Base-by-base conservation (phyloP, 2,797 vertebrate genomes). In the Pipistrellus kuhlii region DNA sequence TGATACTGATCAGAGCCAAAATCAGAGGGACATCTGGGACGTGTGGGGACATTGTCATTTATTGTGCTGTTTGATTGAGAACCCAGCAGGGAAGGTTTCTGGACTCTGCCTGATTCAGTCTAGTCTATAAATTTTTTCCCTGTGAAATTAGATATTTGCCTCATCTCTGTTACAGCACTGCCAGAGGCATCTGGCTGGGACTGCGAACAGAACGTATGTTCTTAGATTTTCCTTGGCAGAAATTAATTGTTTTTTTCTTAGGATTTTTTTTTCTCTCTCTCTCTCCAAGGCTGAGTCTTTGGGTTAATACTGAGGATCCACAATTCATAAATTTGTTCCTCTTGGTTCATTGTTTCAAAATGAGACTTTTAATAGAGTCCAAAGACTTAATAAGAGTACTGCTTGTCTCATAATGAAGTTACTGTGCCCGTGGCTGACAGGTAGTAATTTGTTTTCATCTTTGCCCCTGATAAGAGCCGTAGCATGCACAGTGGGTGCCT, bases 371-470 rank as follows among this genome's bases (percentile, higher is more conserved):
- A 95, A 87, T 96, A 93, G 92, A 93, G 95, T 92, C 78, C 81
- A 30, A 96, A 95, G 94, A 93, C 90, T 93, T 96, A 96, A 94
- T 95, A 97, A 95, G 93, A 73, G 59, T 17, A 80, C 88, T 46
- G 44, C 71, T 88, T 95, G 38, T 86, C 85, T 95, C 73, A 87
- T 94, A 96, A 95, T 83, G 72, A 96, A 95, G 92, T 96, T 80
- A 87, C 62, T 18, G 57, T 88, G 78, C 86, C 85, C 0, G 9
- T 51, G 78, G 88, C 18, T 95, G 97, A 95, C 92, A 97, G 90
- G 93, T 91, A 76, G 86, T 93, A 95, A 96, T 96, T 97, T 96
- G 88, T 94, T 93, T 95, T 96, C 95, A 96, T 95, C 93, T n/a
- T 72, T 48, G 76, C 41, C 48, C 86, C 94, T 90, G 92, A 94